phyloP scores from a whole-genome alignment of 2,888 invertebrate species.

The Laspeyria flexula region DNA sequence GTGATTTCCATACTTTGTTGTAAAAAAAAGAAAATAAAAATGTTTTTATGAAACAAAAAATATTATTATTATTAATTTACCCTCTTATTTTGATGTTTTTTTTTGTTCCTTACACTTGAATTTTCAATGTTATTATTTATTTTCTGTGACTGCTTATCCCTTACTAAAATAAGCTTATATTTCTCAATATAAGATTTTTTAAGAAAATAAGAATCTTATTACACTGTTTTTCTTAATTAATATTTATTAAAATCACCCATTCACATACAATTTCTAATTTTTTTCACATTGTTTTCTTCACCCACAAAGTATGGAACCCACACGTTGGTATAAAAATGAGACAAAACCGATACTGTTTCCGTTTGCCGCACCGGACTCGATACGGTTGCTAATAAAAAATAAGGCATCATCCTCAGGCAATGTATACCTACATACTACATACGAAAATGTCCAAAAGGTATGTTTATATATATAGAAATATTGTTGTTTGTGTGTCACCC shows the following conservation, averaged over 20 bases:
- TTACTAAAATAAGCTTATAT: too few species aligned
- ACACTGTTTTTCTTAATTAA: too few species aligned
- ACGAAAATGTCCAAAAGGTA: slow-evolving; percentile 53
- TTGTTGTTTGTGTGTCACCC: slow-evolving; percentile 52
- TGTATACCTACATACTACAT: slow-evolving; percentile 54
- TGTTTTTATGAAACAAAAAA: slow-evolving; percentile 7
- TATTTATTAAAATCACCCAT: too few species aligned
- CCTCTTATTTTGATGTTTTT: slow-evolving; percentile 6
- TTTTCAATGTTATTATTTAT: too few species aligned
- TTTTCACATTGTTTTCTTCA: not conserved
- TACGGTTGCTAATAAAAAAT: slow-evolving; percentile 37
- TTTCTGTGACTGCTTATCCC: too few species aligned
- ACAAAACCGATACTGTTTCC: slow-evolving; percentile 30
- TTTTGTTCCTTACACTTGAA: not conserved
- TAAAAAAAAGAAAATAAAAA: slow-evolving; percentile 27
- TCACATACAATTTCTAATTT: not conserved
- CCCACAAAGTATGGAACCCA: slow-evolving; percentile 39
- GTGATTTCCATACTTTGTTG: slow-evolving; percentile 37
- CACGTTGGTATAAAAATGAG: slow-evolving; percentile 26
- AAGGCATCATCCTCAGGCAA: slow-evolving; percentile 51
- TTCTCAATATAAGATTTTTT: too few species aligned
- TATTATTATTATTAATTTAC: slow-evolving; percentile 34
- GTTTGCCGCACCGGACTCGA: slow-evolving; percentile 45
- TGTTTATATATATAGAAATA: slow-evolving; percentile 44
- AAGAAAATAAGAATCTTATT: too few species aligned